Evolutionary conservation across 2,888 invertebrate species (phyloP), one percentile per base, ranked within the genome.

Genomic region (Himalopsyche japonica): DNA sequence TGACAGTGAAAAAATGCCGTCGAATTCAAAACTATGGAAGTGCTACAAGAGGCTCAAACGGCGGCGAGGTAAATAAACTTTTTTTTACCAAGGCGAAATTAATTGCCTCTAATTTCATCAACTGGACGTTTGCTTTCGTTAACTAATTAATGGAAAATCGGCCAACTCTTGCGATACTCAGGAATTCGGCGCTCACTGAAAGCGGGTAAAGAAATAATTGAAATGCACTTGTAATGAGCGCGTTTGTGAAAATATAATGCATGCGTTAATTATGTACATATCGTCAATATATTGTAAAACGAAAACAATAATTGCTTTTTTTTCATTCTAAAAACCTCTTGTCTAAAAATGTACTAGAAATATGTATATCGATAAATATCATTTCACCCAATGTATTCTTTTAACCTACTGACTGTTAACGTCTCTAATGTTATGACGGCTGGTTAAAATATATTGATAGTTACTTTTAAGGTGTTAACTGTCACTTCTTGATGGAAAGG

Each of bases 41-140:
- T 82, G 82, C 49, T 82, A 77, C 37, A 77, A 82, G 47, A 76
- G 49, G 34, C 76, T 82, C 10, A 82, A 82, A 43, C 34, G n/a
- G 78, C 47, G 48, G 1, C 48, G 49, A 82, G 82, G 82, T 82
- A 49, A 82, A 70, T 37, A 49, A 10, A n/a, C 20, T 24, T 47
- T 57, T 49, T n/a, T 57, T 80, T 48, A 48, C 49, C 12, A 15
- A 30, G 27, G 49, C 12, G 27, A 32, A 20, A 57, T 57, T 57
- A 24, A 57, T 57, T n/a, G 20, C 57, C 7, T 20, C 24, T 20
- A 24, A 57, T 57, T 20, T 24, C 57, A 43, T n/a, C 57, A 57
- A n/a, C 20, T 57, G 57, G 20, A 3, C 57, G 20, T 57, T 57
- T 57, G 7, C 1, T 49, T 49, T 0, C 10, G 57, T 49, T n/a